Evolutionary conservation across 2,797 vertebrate species (phyloP).

Genomic region (Tinamus major): DNA sequence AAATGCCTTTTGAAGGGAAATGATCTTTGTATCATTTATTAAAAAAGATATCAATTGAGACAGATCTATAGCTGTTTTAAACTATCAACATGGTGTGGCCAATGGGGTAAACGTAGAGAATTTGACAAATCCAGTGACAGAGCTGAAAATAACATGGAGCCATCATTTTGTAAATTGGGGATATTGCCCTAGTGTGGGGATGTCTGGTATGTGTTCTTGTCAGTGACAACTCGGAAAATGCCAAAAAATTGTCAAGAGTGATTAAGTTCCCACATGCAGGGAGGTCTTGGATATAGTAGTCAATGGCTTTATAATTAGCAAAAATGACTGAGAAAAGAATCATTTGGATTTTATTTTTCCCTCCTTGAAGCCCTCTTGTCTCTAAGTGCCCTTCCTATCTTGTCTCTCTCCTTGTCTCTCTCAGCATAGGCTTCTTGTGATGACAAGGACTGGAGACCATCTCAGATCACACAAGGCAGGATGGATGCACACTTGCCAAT

Average conservation of each 20-base stretch:
- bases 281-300: slow-evolving; percentile 41
- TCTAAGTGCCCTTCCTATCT: slow-evolving; percentile 15
- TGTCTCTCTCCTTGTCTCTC: slow-evolving; percentile 29
- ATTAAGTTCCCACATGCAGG: slow-evolving; percentile 36
- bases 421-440: slow-evolving; percentile 7
- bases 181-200: slow-evolving; percentile 7
- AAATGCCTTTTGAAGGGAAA: neutral
- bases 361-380: slow-evolving; percentile 52
- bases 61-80: neutral
- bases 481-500: neutral
- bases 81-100: neutral
- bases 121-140: neutral
- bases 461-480: slow-evolving; percentile 19
- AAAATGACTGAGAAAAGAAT: slow-evolving; percentile 54
- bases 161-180: neutral
- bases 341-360: neutral
- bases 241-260: slow-evolving; percentile 41
- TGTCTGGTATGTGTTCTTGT: slow-evolving; percentile 23
- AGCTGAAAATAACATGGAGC: neutral
- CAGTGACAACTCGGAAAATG: slow-evolving; percentile 8
- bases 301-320: slow-evolving; percentile 63
- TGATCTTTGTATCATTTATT: neutral
- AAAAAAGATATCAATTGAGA: neutral
- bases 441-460: neutral
- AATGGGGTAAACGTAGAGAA: neutral